These are phyloP conservation scores for Aporophyla nigra DNA, from an alignment of 2,888 invertebrate species.

Conservation along the genomic window DNA sequence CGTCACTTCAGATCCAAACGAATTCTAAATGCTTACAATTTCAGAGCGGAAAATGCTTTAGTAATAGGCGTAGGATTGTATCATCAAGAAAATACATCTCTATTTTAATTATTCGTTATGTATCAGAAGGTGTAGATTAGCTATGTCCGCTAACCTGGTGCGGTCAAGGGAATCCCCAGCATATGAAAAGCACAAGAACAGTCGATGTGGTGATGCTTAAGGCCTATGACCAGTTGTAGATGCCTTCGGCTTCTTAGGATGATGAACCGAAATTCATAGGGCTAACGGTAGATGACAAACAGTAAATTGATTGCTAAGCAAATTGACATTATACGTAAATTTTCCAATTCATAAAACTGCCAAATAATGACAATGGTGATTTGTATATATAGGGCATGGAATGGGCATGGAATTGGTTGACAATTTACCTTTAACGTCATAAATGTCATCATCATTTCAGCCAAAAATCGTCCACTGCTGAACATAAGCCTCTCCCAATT, in stretches of 20 bases:
- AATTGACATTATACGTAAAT: neutral
- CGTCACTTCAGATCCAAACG: neutral
- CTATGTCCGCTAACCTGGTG: too few species aligned
- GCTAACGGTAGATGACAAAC: neutral
- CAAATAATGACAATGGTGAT: neutral
- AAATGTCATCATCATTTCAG: too few species aligned
- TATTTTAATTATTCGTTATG: too few species aligned
- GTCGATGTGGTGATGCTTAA: neutral
- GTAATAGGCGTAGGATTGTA: neutral
- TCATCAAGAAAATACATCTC: too few species aligned
- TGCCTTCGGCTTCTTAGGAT: neutral
- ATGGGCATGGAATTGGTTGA: neutral
- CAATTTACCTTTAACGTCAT: too few species aligned
- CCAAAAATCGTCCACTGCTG: too few species aligned
- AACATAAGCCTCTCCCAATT: too few species aligned
- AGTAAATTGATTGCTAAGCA: neutral
- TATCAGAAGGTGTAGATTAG: neutral
- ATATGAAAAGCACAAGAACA: neutral
- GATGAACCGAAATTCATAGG: neutral
- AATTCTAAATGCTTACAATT: neutral
- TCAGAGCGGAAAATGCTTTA: neutral
- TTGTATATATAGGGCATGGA: too few species aligned
- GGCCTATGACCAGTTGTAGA: neutral
- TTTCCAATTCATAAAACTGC: neutral
- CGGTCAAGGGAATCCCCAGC: neutral